Percentiles rank a stretch among this genome's conserved stretches.
These are phyloP conservation scores for Zygogramma bicolorata DNA, from an alignment of 2,888 invertebrate genomes.

Conservation along the genomic window DNA sequence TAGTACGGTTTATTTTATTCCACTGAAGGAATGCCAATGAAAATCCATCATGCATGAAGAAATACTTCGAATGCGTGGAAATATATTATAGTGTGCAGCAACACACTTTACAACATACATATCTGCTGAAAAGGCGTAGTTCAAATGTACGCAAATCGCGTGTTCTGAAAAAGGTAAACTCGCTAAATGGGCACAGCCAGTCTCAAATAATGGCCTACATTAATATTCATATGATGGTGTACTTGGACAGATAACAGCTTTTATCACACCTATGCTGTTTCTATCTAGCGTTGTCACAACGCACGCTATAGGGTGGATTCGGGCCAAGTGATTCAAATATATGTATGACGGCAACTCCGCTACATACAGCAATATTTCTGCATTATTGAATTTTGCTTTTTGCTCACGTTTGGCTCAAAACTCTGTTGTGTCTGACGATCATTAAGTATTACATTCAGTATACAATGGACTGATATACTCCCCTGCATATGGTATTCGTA, in stretches of 20 bases:
- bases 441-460: not conserved
- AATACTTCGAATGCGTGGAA: not conserved
- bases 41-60: not conserved
- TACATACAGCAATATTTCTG: not conserved
- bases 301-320: slow-evolving; percentile 38
- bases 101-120: slow-evolving; percentile 30
- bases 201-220: slow-evolving; percentile 53
- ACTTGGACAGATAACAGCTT: slow-evolving; percentile 56
- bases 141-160: slow-evolving; percentile 42
- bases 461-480: not conserved
- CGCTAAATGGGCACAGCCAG: slow-evolving; percentile 52
- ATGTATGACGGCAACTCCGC: not conserved
- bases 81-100: not conserved
- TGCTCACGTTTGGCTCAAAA: not conserved
- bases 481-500: not conserved
- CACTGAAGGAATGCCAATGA: no score
- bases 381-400: slow-evolving; percentile 16
- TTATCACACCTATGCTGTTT: slow-evolving; percentile 55
- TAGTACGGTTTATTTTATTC: no score
- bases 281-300: slow-evolving; percentile 39
- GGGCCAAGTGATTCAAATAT: slow-evolving; percentile 31
- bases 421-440: not conserved
- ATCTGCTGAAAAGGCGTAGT: slow-evolving; percentile 34
- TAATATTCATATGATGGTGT: slow-evolving; percentile 57
- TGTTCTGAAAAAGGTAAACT: slow-evolving; percentile 44